Evolutionary conservation across 2,797 vertebrate species (phyloP), one percentile per base, ranked within the genome.

Genomic region (Orientallactaga sibirica): DNA sequence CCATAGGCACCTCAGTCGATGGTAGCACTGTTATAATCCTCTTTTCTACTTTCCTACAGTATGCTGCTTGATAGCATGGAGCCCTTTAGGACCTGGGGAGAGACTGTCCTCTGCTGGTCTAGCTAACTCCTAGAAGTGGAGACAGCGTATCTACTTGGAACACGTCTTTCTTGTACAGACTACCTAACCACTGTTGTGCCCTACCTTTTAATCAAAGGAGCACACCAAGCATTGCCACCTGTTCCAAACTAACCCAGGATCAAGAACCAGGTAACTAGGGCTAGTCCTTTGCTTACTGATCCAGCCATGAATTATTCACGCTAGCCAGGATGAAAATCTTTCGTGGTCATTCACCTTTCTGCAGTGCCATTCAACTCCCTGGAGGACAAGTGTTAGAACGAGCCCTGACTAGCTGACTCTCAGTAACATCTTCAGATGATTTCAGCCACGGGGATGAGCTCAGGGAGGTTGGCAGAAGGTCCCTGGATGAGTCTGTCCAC

Each of bases 271-370:
- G 58, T 4, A 64, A 43, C 41, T 16, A 33, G 73, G 33, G 33
- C 25, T 4, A 41, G 22, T 33, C 29, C 33, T 73, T 37, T 22
- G 8, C 18, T 2, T 29, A 0, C 0, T 15, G 24, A 1, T 1
- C 19, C 9, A n/a, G n/a, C 48, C 29, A 0, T 5, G 27, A 75
- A 48, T 48, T 52, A 66, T 27, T 75, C 55, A 79, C n/a, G 20
- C 16, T 2, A 64, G 52, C 15, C 3, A 71, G 19, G 20, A 25
- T 1, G 25, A 90, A 87, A 52, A 43, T 33, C 41, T 70, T 61
- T 88, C 83, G 11, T 16, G 81, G 37, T 20, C 10, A 24, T 52
- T 52, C 41, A 29, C 14, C 66, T 88, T n/a, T 64, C 25, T 67
- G 6, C 33, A 43, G 52, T 33, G 3, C 24, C 55, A 79, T 29